Evolutionary conservation across 2,797 vertebrate genomes (phyloP).

Genomic region (Perdix hodgsoniae): DNA sequence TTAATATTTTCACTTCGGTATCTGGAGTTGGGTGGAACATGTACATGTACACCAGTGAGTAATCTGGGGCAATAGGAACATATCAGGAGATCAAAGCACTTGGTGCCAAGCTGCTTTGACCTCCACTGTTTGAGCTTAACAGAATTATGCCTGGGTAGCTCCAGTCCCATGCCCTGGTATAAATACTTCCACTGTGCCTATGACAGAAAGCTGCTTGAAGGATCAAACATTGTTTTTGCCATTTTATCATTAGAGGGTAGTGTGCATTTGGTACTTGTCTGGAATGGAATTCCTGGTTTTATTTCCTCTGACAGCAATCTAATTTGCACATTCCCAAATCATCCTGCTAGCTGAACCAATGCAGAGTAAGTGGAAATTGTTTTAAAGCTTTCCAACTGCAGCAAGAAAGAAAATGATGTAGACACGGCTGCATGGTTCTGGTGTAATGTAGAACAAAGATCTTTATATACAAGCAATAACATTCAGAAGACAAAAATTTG

Average conservation of each 20-base stretch:
- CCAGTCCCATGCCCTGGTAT: neutral
- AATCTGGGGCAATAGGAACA: neutral
- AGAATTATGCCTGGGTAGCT: constrained; percentile 2
- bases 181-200: neutral
- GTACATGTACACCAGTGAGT: neutral
- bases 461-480: neutral
- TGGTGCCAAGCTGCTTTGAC: constrained; percentile 18
- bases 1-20: neutral
- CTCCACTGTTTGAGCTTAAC: constrained; percentile 19
- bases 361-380: neutral
- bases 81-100: constrained; percentile 4
- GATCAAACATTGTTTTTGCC: neutral
- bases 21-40: neutral
- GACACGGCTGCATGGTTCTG: neutral
- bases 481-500: neutral
- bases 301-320: neutral
- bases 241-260: neutral
- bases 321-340: neutral
- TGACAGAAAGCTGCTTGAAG: neutral
- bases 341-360: neutral
- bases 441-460: neutral
- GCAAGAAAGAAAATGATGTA: neutral
- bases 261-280: neutral
- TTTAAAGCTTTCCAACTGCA: neutral
- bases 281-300: neutral